phyloP scores from a whole-genome alignment of 2,797 vertebrate species.

The Poecilia gillii region DNA sequence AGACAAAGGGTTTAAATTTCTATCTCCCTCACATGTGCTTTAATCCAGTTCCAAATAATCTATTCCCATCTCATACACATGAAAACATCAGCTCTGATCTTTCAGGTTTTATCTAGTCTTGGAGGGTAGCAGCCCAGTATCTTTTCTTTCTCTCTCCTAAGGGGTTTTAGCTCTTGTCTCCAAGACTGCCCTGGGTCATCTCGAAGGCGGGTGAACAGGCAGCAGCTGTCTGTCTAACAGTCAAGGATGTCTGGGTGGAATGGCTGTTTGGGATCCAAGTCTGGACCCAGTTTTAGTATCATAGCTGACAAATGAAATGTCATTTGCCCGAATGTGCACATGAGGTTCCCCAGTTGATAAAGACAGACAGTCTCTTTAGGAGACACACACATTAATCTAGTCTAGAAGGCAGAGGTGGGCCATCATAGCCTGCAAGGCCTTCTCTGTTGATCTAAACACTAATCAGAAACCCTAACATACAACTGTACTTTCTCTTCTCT shows the following conservation, averaged over 20 bases:
- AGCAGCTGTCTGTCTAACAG: background rate
- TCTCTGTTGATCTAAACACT: too few relatives aligned
- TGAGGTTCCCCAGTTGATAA: background rate
- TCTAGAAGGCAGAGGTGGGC: background rate
- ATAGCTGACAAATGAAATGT: background rate
- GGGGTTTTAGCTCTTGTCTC: background rate
- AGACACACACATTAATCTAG: background rate
- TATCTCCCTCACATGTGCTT: background rate
- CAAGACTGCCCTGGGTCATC: background rate
- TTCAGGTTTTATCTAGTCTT: background rate
- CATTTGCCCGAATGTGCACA: background rate
- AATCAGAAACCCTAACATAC: too few relatives aligned
- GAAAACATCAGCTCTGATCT: background rate
- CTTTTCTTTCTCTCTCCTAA: background rate
- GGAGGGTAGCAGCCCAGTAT: background rate
- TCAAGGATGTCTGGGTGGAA: background rate
- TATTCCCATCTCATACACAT: background rate
- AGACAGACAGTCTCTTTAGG: background rate
- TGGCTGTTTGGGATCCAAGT: background rate
- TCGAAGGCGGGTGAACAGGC: background rate
- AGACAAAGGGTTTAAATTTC: background rate
- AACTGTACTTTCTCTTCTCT: too few relatives aligned
- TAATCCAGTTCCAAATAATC: background rate
- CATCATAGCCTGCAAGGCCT: too few relatives aligned
- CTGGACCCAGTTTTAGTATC: background rate